Percentiles rank a stretch among this genome's conserved stretches.
Evolutionary conservation across 2,113 vertebrate species (phyloP).

Genomic region (Stomatorhinus ivindoensis): DNA sequence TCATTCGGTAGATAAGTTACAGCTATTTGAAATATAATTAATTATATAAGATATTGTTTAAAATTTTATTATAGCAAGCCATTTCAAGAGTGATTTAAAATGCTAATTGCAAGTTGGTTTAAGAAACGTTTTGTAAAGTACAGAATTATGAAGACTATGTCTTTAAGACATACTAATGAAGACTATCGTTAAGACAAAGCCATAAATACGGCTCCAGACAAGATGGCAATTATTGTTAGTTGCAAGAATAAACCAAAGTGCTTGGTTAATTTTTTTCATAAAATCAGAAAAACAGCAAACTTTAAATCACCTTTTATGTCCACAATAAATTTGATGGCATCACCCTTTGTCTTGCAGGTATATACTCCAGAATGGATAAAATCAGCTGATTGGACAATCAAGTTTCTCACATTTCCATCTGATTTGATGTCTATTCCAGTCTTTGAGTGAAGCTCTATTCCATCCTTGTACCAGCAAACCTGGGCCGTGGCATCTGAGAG

Average conservation of each 20-base stretch:
- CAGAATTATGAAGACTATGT: neutral
- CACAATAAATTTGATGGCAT: constrained; percentile 63
- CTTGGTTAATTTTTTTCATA: constrained; percentile 43
- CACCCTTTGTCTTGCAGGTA: constrained; percentile 59
- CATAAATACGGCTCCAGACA: constrained; percentile 20
- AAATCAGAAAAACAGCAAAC: constrained; percentile 39
- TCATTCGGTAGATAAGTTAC: neutral
- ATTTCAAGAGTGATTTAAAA: neutral
- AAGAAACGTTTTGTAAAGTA: neutral
- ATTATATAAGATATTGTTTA: neutral
- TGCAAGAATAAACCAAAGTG: constrained; percentile 41
- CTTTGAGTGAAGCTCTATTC: constrained; percentile 45
- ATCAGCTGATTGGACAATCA: constrained; percentile 56
- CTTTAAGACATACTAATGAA: neutral
- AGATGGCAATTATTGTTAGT: constrained; percentile 51
- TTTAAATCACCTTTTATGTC: constrained; percentile 65
- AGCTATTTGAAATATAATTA: neutral
- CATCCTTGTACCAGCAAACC: constrained; percentile 63
- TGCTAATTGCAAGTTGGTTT: neutral
- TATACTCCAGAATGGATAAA: constrained; percentile 61
- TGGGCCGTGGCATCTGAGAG: constrained; percentile 54
- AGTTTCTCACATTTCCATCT: constrained; percentile 51
- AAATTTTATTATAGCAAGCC: neutral
- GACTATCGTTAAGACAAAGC: neutral
- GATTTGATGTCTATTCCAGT: constrained; percentile 53